Base-by-base conservation (phyloP, 2,888 invertebrate genomes). In the Drosophila basisetae region DNA sequence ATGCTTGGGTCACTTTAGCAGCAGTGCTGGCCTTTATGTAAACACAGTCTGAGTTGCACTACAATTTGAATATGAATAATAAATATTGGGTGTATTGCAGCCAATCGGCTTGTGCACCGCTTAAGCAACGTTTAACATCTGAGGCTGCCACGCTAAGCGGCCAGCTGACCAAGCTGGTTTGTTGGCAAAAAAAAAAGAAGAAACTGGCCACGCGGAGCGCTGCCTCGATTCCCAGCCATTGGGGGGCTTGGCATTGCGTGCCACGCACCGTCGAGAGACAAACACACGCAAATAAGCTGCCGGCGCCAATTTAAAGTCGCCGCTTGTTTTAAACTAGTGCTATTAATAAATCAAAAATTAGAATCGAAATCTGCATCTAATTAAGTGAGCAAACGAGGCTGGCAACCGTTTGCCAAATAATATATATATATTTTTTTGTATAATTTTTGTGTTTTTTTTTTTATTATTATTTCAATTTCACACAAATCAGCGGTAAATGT, bases 401-500 rank as follows among this genome's bases (percentile, higher is more conserved):
- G 41, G 33, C 52, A 41, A 50, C 47, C 47, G 56, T 37, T 39
- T 63, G 69, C 60, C 67, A 78, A 78, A 67, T 41, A 66, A 66
- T 28, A 25, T 47, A 25, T 47, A 25, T 47, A 18, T 16, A 5
- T 43, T 30, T 43, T 54, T 58, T 50, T 59, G 63, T 62, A 16
- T 47, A 47, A 28, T 33, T 22, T 41, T 59, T 43, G 37, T 28
- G 16, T 22, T 0, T 31, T 13, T 33, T 47, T 39, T 47, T 59
- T 52, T 53, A 59, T 37, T 47, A 35, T 61, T 61, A 68, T 82
- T 62, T 68, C 72, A 88, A 88, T 88, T 88, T 88, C 85, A 89
- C 90, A 88, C 87, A 88, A 87, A 88, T 88, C 90, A 89, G 76
- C 84, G 76, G 78, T 81, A 89, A 88, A 88, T 89, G 88, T 88